These are phyloP conservation scores for Drosophila robusta DNA, from an alignment of 2,888 invertebrate genomes.

Conservation along the genomic window DNA sequence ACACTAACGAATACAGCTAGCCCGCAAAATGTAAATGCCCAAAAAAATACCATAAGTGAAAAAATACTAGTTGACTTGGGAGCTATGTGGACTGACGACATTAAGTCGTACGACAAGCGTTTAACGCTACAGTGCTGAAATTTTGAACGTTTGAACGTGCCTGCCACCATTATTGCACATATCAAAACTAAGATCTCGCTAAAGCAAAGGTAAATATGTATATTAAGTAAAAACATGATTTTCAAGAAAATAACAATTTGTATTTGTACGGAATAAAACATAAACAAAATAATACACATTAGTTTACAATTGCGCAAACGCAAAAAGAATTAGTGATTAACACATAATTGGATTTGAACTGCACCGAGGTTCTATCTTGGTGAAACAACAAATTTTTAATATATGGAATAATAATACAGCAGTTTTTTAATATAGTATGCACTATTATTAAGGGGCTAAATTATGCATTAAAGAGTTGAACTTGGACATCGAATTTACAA, in stretches of 20 bases:
- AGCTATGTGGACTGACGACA: neutral
- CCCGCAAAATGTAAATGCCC: neutral
- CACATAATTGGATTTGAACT: conserved; percentile 29
- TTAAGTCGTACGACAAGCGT: neutral
- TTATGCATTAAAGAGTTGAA: conserved; percentile 64
- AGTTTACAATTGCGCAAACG: conserved; percentile 8
- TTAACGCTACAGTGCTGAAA: too few species aligned
- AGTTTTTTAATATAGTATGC: conserved; percentile 57
- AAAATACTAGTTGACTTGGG: neutral
- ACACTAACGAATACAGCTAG: conserved; percentile 23
- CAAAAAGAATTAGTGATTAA: conserved; percentile 9
- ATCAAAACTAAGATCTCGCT: neutral
- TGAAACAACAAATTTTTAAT: conserved; percentile 73
- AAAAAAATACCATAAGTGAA: conserved; percentile 16
- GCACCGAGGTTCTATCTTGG: conserved; percentile 38
- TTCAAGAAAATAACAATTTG: conserved; percentile 32
- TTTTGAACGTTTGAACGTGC: neutral
- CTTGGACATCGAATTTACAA: conserved; percentile 72
- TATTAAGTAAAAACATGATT: neutral
- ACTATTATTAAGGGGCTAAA: conserved; percentile 74
- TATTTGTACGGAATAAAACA: conserved; percentile 42
- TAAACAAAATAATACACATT: conserved; percentile 40
- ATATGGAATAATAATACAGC: conserved; percentile 79
- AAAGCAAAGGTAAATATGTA: too few species aligned
- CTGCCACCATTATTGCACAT: neutral